These are phyloP conservation scores for Dasysyrphus tricinctus DNA, from an alignment of 2,888 invertebrate species.

Conservation along the genomic window DNA sequence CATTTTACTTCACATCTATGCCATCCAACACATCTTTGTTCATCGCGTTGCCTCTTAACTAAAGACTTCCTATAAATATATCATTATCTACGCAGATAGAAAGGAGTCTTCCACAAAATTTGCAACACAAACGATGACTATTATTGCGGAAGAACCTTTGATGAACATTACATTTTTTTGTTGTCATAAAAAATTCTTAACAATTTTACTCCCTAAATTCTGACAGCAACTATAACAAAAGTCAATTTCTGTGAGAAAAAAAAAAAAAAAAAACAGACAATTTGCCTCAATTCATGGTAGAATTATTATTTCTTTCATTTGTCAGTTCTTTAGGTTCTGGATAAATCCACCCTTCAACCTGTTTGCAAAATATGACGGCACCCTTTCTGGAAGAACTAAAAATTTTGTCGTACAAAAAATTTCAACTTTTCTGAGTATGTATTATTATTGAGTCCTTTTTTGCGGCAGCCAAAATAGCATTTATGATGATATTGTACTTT, in stretches of 20 bases:
- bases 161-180: slow-evolving; percentile 50
- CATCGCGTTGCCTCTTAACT: neutral
- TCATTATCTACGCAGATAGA: slow-evolving; percentile 40
- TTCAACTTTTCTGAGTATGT: slow-evolving; percentile 35
- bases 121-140: slow-evolving; percentile 52
- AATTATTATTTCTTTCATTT: slow-evolving; percentile 61
- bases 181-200: slow-evolving; percentile 27
- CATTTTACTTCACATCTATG: too few species aligned
- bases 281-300: slow-evolving; percentile 55
- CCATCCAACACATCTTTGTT: neutral
- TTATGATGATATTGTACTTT: slow-evolving; percentile 68
- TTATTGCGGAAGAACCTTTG: slow-evolving; percentile 61
- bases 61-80: slow-evolving; percentile 30
- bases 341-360: slow-evolving; percentile 50
- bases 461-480: slow-evolving; percentile 51
- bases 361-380: slow-evolving; percentile 42
- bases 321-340: neutral
- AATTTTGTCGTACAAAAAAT: slow-evolving; percentile 27
- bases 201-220: slow-evolving; percentile 22
- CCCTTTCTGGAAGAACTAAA: slow-evolving; percentile 49
- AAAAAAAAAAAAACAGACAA: slow-evolving; percentile 44
- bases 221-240: slow-evolving; percentile 45
- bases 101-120: slow-evolving; percentile 23
- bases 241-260: slow-evolving; percentile 41
- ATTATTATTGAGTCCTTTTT: slow-evolving; percentile 52